Conservation (phyloP, 1,140 invertebrate species). For the Semibalanus balanoides region DNA sequence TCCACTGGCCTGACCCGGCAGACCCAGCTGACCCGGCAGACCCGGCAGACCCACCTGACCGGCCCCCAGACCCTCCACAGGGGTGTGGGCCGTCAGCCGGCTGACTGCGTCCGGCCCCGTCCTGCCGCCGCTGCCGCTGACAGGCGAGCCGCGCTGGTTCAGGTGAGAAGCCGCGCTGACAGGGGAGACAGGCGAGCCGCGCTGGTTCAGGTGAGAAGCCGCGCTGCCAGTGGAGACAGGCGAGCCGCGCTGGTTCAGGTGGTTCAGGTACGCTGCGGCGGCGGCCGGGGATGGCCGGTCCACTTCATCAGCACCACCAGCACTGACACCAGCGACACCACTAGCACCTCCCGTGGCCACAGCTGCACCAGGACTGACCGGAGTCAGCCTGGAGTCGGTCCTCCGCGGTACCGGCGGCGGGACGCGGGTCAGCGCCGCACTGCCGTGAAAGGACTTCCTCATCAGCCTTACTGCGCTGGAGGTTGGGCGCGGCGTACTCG, state of each 20-base stretch:
- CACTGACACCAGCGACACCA: too few relatives aligned
- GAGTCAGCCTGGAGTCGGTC: conserved; percentile 62
- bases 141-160: not conserved
- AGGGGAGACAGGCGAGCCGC: too few relatives aligned
- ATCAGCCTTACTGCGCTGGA: conserved; percentile 72
- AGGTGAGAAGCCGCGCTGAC: too few relatives aligned
- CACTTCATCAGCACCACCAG: too few relatives aligned
- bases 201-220: too few relatives aligned
- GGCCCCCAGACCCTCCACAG: not conserved
- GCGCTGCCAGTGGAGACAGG: too few relatives aligned
- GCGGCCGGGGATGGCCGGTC: too few relatives aligned
- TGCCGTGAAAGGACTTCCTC: conserved; percentile 76
- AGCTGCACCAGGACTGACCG: too few relatives aligned
- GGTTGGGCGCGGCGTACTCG: conserved; percentile 65
- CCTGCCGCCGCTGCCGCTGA: too few relatives aligned
- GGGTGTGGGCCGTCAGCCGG: not conserved
- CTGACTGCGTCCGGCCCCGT: not conserved
- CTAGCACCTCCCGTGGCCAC: too few relatives aligned
- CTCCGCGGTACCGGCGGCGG: conserved; percentile 69
- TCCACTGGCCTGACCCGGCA: too few relatives aligned
- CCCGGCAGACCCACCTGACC: too few relatives aligned
- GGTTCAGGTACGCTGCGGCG: not conserved
- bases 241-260: not conserved
- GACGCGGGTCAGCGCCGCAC: conserved; percentile 49
- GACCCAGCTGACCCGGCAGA: not conserved